Conservation (phyloP, 2,888 invertebrate species). For the Drosophila mimetica region DNA sequence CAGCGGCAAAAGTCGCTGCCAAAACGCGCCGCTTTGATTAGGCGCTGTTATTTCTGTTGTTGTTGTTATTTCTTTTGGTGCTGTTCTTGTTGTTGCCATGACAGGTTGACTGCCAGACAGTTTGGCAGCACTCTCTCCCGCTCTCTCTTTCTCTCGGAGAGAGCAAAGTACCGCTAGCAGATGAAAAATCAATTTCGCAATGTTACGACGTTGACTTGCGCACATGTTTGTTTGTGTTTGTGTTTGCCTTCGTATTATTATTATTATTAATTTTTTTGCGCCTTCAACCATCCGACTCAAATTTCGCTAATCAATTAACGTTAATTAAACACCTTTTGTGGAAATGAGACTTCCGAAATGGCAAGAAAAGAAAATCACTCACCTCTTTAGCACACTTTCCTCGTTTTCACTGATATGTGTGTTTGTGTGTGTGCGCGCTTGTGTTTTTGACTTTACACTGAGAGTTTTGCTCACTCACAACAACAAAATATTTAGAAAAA, state of each 20-base stretch:
- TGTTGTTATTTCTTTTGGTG: slow-evolving; percentile 1
- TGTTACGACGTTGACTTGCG: slow-evolving; percentile 57
- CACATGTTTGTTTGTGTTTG: slow-evolving; percentile 49
- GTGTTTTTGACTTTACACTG: slow-evolving; percentile 28
- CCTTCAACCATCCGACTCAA: slow-evolving; percentile 16
- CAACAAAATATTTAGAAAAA: slow-evolving; percentile 43
- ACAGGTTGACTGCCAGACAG: slow-evolving; percentile 77
- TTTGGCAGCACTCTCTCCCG: slow-evolving; percentile 66
- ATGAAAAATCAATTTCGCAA: slow-evolving; percentile 83
- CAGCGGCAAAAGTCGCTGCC: slow-evolving; percentile 55
- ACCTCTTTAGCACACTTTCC: slow-evolving; percentile 28
- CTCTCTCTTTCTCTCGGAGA: slow-evolving; percentile 33
- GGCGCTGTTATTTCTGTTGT: slow-evolving; percentile 28
- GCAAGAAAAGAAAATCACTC: slow-evolving; percentile 2
- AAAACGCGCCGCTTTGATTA: slow-evolving; percentile 74
- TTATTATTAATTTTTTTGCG: slow-evolving; percentile 30
- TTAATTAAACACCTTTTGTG: slow-evolving; percentile 4
- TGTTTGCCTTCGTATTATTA: slow-evolving; percentile 36
- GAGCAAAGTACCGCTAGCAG: slow-evolving; percentile 35
- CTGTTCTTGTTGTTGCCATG: slow-evolving; percentile 43
- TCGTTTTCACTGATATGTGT: slow-evolving; percentile 35
- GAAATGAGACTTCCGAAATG: not conserved
- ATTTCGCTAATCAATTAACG: slow-evolving; percentile 20
- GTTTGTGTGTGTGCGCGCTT: slow-evolving; percentile 11
- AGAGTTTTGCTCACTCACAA: slow-evolving; percentile 33